phyloP scores from a whole-genome alignment of 2,797 vertebrate genomes.

The Enteromius radiatus region DNA sequence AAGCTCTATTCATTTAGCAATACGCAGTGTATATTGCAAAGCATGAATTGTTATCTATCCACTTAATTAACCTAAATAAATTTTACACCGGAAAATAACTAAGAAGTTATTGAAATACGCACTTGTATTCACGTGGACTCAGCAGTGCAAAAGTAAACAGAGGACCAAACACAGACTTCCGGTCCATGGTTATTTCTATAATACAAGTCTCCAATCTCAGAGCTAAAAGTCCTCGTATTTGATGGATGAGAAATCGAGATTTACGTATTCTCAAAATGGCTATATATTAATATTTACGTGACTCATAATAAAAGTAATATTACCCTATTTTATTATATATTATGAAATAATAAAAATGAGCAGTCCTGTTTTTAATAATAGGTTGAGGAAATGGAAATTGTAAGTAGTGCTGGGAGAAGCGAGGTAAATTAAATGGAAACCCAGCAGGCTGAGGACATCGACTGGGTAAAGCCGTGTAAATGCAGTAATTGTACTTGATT shows the following conservation, averaged over 20 bases:
- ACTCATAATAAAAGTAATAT: not conserved
- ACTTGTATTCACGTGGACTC: not conserved
- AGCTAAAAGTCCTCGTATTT: not conserved
- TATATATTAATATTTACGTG: too few species aligned
- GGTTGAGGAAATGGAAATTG: not conserved
- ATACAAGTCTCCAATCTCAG: constrained; percentile 1
- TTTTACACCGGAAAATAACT: not conserved
- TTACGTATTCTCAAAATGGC: not conserved
- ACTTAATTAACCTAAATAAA: not conserved
- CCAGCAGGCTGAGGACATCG: not conserved
- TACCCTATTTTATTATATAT: not conserved
- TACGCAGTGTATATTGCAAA: not conserved
- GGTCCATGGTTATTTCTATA: not conserved
- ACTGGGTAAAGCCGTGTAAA: not conserved
- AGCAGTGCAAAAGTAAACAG: not conserved
- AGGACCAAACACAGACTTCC: not conserved
- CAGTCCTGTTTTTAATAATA: not conserved
- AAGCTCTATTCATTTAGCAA: not conserved
- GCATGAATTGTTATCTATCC: not conserved
- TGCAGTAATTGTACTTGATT: not conserved
- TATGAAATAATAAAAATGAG: not conserved
- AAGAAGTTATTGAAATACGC: not conserved
- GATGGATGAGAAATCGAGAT: not conserved
- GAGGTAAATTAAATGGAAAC: not conserved
- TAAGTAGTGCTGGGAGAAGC: not conserved